These are phyloP conservation scores for Hypothenemus hampei DNA, from an alignment of 1,140 invertebrate species.

Conservation along the genomic window DNA sequence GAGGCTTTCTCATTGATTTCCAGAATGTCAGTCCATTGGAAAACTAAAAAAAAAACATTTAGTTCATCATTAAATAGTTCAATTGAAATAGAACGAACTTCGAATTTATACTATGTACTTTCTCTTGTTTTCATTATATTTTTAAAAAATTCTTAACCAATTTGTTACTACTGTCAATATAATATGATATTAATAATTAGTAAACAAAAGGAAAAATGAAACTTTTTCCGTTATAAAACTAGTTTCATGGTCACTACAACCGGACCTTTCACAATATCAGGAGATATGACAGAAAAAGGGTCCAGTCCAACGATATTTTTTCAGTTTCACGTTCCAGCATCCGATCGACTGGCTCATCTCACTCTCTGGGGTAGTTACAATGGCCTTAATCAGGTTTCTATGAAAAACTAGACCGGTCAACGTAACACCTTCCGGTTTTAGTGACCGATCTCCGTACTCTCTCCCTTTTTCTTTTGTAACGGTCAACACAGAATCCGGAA, in stretches of 20 bases:
- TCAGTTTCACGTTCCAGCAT: constrained; percentile 12
- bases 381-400: constrained; percentile 27
- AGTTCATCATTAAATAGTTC: no score
- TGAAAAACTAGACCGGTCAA: constrained; percentile 27
- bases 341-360: constrained; percentile 5
- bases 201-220: no score
- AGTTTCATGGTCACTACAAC: neutral
- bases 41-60: no score
- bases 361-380: constrained; percentile 9
- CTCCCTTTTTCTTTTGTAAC: constrained; percentile 3
- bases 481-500: constrained; percentile 4
- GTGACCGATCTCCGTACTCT: neutral
- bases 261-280: constrained; percentile 5
- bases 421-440: constrained; percentile 19
- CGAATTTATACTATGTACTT: no score
- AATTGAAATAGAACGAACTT: no score
- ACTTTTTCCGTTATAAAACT: constrained; percentile 8
- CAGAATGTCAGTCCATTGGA: no score
- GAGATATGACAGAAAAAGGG: constrained; percentile 16
- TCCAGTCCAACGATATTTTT: constrained; percentile 12
- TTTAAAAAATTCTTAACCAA: no score
- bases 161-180: no score
- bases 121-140: no score
- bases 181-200: no score
- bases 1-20: no score